Conservation (phyloP, 1,140 invertebrate genomes). For the Bombus waltoni region DNA sequence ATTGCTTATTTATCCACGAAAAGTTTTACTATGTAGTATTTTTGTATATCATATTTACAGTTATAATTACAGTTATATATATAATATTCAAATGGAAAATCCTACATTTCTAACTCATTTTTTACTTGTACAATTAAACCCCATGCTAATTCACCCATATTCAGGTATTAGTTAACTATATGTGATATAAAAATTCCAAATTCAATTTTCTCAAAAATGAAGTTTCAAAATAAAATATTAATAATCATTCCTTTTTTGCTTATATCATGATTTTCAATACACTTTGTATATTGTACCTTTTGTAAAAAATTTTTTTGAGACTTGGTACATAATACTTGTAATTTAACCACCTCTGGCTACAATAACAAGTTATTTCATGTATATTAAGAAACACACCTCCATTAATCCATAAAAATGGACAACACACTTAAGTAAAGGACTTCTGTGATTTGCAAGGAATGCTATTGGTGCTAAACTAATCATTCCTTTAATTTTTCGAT, state of each 20-base stretch:
- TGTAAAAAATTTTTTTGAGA: not conserved
- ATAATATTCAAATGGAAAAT: too few relatives aligned
- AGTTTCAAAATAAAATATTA: not conserved
- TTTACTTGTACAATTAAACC: not conserved
- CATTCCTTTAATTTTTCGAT: slow-evolving; percentile 84
- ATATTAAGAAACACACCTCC: slow-evolving; percentile 69
- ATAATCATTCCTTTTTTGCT: too few relatives aligned
- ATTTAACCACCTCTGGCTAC: slow-evolving; percentile 14
- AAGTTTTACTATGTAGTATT: too few relatives aligned
- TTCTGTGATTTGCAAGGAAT: slow-evolving; percentile 79
- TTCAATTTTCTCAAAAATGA: not conserved
- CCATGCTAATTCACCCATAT: too few relatives aligned
- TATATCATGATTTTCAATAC: too few relatives aligned
- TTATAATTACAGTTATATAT: not conserved
- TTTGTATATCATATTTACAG: not conserved
- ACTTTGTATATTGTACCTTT: too few relatives aligned
- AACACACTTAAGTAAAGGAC: slow-evolving; percentile 76
- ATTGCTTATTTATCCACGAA: too few relatives aligned
- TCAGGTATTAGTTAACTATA: not conserved
- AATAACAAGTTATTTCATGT: not conserved
- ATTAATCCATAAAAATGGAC: slow-evolving; percentile 74
- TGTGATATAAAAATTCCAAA: not conserved
- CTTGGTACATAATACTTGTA: not conserved
- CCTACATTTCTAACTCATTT: not conserved
- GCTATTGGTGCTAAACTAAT: slow-evolving; percentile 87